These are phyloP conservation scores for Eumeta japonica DNA, from an alignment of 1,140 invertebrate genomes.

Conservation along the genomic window DNA sequence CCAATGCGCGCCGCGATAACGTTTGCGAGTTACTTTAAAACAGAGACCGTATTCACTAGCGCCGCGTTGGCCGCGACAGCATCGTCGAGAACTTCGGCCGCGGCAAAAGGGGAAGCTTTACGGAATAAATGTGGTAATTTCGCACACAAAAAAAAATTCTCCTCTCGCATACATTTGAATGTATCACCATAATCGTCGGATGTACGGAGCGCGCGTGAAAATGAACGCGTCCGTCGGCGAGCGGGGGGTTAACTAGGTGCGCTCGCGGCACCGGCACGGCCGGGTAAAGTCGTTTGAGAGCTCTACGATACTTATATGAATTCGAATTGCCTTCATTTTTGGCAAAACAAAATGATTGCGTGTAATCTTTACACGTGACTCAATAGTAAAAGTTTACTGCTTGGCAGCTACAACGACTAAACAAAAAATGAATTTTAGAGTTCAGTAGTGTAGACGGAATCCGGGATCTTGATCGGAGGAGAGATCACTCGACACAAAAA, in stretches of 20 bases:
- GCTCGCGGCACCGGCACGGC: too few species aligned
- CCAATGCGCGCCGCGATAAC: too few species aligned
- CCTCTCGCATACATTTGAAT: constrained; percentile 36
- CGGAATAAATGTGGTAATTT: constrained; percentile 40
- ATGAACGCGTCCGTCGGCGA: too few species aligned
- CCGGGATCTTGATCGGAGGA: too few species aligned
- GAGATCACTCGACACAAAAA: too few species aligned
- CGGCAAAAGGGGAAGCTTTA: constrained; percentile 22
- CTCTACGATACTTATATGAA: neutral
- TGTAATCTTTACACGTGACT: neutral
- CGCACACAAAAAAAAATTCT: constrained; percentile 27
- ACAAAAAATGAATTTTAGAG: too few species aligned
- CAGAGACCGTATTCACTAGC: too few species aligned
- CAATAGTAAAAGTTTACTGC: neutral
- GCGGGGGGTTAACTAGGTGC: constrained; percentile 13
- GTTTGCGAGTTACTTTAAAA: too few species aligned
- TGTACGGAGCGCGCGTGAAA: constrained; percentile 22
- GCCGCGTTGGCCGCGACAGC: too few species aligned
- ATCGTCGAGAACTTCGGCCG: too few species aligned
- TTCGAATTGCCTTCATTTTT: neutral
- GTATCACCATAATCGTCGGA: constrained; percentile 34
- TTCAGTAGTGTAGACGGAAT: too few species aligned
- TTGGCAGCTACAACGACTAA: too few species aligned
- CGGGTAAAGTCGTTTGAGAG: neutral
- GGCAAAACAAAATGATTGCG: neutral